Evolutionary conservation across 2,888 invertebrate species (phyloP).

Genomic region (Mesorhabditis spiculigera): DNA sequence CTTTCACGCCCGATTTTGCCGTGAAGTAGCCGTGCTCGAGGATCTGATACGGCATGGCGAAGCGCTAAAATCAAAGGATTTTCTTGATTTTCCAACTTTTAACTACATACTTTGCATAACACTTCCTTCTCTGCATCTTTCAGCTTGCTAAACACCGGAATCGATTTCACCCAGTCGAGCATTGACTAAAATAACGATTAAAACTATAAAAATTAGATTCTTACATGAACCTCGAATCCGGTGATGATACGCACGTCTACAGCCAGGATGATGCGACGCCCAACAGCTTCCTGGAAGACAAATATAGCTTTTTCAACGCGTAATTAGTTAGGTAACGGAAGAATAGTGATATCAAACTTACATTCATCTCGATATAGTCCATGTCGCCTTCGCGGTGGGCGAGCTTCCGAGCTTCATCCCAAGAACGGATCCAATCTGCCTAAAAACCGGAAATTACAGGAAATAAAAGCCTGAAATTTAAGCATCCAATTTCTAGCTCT

Average conservation of each 20-base stretch:
- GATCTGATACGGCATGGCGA: slow-evolving; percentile 49
- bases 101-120: slow-evolving; percentile 39
- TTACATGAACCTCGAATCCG: slow-evolving; percentile 4
- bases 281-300: neutral
- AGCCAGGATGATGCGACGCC: neutral
- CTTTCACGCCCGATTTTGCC: slow-evolving; percentile 39
- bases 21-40: slow-evolving; percentile 56
- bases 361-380: neutral
- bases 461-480: neutral
- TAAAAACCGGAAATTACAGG: neutral
- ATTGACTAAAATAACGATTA: slow-evolving; percentile 67
- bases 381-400: neutral
- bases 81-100: neutral
- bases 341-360: neutral
- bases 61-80: slow-evolving; percentile 23
- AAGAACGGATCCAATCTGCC: neutral
- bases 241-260: neutral
- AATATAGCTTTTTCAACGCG: too few species aligned
- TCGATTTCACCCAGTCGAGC: slow-evolving; percentile 93
- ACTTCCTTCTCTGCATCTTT: slow-evolving; percentile 82
- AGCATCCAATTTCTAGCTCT: too few species aligned
- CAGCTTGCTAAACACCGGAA: slow-evolving; percentile 89
- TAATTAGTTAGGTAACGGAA: too few species aligned
- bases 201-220: neutral
- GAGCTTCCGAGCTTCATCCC: neutral